A percentile compares a stretch with the other conserved stretches of the same genome.
Evolutionary conservation across 92 coral and sea anemone genomes (phyloP).

Genomic region (Phenganax marumi): DNA sequence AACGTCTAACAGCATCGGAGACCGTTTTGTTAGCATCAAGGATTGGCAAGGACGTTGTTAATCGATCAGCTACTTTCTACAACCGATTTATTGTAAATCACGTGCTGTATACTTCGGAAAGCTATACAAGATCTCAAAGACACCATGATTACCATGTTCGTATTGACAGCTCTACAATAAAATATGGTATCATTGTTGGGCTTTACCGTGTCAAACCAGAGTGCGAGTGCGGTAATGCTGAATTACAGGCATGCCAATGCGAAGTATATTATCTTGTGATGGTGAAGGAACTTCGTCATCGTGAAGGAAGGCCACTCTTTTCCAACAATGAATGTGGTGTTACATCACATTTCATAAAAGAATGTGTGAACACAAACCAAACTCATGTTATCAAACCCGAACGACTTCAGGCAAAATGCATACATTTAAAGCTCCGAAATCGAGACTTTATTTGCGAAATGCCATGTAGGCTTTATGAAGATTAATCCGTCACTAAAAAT

Average conservation of each 20-base stretch:
- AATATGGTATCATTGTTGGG: constrained; percentile 21
- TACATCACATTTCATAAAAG: constrained; percentile 28
- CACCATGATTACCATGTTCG: constrained; percentile 18
- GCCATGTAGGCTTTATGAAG: constrained; percentile 17
- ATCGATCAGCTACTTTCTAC: constrained; percentile 17
- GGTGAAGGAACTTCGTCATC: background rate
- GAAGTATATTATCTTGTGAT: background rate
- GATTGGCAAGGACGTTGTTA: constrained; percentile 13
- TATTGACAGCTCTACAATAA: background rate
- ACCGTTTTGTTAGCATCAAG: constrained; percentile 14
- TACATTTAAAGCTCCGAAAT: constrained; percentile 6
- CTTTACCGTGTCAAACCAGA: constrained; percentile 32
- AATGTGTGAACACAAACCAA: background rate
- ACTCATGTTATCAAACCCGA: constrained; percentile 26
- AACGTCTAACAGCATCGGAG: constrained; percentile 20
- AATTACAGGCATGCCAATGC: constrained; percentile 32
- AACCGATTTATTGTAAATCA: constrained; percentile 29
- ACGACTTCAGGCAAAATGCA: background rate
- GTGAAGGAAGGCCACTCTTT: constrained; percentile 16
- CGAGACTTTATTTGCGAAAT: constrained; percentile 25
- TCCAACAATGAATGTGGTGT: constrained; percentile 2
- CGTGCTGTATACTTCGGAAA: constrained; percentile 26
- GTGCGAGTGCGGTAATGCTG: constrained; percentile 24
- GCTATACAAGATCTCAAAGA: constrained; percentile 8
- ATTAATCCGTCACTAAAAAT: background rate